Base-by-base conservation (phyloP, 2,888 invertebrate genomes). In the Morinoia aosen region DNA sequence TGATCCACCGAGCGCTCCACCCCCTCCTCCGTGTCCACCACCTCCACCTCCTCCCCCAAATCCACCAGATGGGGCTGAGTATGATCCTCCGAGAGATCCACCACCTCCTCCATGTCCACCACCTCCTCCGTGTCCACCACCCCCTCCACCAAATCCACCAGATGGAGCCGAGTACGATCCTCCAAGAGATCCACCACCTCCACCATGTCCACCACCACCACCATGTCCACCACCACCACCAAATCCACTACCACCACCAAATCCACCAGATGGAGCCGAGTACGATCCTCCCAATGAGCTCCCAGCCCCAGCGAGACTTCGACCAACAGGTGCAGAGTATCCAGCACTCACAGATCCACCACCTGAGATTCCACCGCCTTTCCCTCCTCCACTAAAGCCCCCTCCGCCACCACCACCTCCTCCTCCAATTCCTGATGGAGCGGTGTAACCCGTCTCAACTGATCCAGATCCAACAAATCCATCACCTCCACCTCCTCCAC, bases 181-280 rank as follows among this genome's bases (percentile, higher is more conserved):
- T 40, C 95, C 58, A 0, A 39, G 57, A 2, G 33, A 58, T 12
- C 48, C 33, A 19, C 95, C 95, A 61, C 91, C 95, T 91, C 91
- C 91, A 91, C 91, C 91, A 16, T 56, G 57, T 56, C 91, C 95
- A 91, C 91, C 95, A 90, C 95, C 95, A 8, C 95, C 95, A 58
- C 95, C 95, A 19, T 64, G 64, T n/a, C 95, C 94, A 88, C 88
- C 95, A 58, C 95, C 58, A 61, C 61, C 56, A 39, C 95, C 95
- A 19, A 48, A 25, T 95, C 61, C 95, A 58, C 95, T 91, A 64
- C 95, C 95, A 56, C 58, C 91, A 57, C 95, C 95, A 88, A 94
- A 94, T 58, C 61, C 90, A 91, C 91, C 95, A 58, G 95, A 95
- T 58, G 61, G 88, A 91, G 90, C 95, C 61, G 19, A 33, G 7